Base-by-base conservation (phyloP, 1,140 invertebrate genomes). In the Zophobas atratus region DNA sequence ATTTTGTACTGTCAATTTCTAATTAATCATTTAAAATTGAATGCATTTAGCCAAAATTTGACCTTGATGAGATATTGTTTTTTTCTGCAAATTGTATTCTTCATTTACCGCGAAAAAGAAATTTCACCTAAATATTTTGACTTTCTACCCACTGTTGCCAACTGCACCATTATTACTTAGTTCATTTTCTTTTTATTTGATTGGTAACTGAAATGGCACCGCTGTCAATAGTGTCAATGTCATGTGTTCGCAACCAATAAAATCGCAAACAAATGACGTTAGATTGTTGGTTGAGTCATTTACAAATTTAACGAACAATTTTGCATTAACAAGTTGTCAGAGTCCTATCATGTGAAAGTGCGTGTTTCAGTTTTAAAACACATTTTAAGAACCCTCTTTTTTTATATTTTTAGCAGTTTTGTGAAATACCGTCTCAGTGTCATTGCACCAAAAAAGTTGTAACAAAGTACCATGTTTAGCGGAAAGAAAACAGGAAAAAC, bases 401-500 rank as follows among this genome's bases (percentile, higher is more conserved):
- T 46, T 46, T 46, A 4, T 4, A 46, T 46, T 46, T 46, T 8
- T 8, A 46, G 6, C 43, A 3, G 43, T 20, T 20, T 20, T 20
- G 20, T 20, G 20, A 20, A 46, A 8, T 46, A 46, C 49, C 20
- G n/a, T 51, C 20, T 2, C 20, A 51, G 4, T n/a, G 49, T 51
- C 6, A n/a, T 46, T 46, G 43, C 6, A 8, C 49, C 6, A 51
- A 2, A n/a, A n/a, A n/a, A 36, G 32, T 67, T 43, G 20, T 41
- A n/a, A 2, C 6, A 43, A 67, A 20, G 20, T 6, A 72, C 8
- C 46, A 87, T 73, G 71, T 73, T 56, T 53, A 35, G 55, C 20
- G 71, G 48, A 77, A 90, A 88, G 78, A 90, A 89, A 75, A 85
- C 86, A 63, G 82, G 88, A 46, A 82, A 81, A 39, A 78, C 86